Conservation (phyloP, 2,888 invertebrate genomes). For the Agrotis puta region DNA sequence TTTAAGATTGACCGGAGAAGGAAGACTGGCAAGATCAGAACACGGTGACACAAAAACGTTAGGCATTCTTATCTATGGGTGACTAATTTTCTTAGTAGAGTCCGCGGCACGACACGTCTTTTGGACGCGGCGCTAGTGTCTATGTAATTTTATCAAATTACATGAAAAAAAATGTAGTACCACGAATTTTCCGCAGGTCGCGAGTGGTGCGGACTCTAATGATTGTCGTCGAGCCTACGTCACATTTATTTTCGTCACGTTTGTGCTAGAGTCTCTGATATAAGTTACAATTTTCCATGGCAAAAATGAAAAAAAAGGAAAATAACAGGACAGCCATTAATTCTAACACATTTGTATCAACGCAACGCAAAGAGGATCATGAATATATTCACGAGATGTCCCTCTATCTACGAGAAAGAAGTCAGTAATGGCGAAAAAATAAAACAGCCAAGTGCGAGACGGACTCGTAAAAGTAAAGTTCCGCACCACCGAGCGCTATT, state of each 20-base stretch:
- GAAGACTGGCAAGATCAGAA: too few relatives aligned
- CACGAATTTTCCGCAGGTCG: too few relatives aligned
- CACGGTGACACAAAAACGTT: too few relatives aligned
- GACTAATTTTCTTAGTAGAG: too few relatives aligned
- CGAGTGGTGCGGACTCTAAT: neutral
- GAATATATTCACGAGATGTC: slow-evolving; percentile 61
- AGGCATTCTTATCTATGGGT: too few relatives aligned
- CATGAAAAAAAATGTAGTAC: too few relatives aligned
- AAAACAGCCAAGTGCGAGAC: slow-evolving; percentile 13
- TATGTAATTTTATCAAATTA: too few relatives aligned
- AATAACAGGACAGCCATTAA: slow-evolving; percentile 5
- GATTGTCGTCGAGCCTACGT: too few relatives aligned
- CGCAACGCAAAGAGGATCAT: slow-evolving; percentile 49
- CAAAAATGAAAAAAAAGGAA: neutral
- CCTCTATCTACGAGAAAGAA: slow-evolving; percentile 40
- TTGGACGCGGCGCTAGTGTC: too few relatives aligned
- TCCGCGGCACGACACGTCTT: too few relatives aligned
- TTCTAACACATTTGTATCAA: slow-evolving; percentile 55
- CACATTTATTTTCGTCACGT: neutral
- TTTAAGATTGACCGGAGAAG: too few relatives aligned
- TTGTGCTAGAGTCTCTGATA: neutral
- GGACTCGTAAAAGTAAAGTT: neutral
- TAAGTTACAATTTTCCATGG: slow-evolving; percentile 1
- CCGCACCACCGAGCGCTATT: neutral
- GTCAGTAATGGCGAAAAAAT: slow-evolving; percentile 48